Conservation (phyloP, 2,113 vertebrate species). For the Lepus timidus region DNA sequence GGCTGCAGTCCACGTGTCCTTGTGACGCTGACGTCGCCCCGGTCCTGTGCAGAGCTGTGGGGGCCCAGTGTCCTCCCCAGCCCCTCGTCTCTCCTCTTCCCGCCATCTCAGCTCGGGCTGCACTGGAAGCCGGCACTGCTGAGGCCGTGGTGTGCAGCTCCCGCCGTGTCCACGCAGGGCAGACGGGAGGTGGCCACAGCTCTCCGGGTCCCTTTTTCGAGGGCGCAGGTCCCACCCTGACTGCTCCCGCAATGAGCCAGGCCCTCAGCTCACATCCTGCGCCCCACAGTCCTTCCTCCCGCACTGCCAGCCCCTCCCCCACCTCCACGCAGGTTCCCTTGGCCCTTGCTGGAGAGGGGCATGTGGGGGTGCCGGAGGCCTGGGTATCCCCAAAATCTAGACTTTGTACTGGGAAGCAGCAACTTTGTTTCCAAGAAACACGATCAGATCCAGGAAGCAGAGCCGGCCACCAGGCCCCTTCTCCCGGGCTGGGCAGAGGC, state of each 20-base stretch:
- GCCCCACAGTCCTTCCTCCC: not conserved
- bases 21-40: no score
- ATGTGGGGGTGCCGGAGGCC: no score
- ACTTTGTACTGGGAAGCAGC: not conserved
- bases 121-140: no score
- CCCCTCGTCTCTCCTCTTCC: not conserved
- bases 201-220: no score
- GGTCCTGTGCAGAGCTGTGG: no score
- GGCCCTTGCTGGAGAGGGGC: not conserved
- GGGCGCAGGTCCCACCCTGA: no score
- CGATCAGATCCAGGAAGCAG: not conserved
- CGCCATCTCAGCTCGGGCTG: no score
- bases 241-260: no score
- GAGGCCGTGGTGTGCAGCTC: accelerated
- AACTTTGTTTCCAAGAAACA: not conserved
- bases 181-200: no score
- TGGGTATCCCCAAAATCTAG: not conserved
- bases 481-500: not conserved
- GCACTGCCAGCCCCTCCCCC: not conserved
- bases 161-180: no score
- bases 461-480: not conserved
- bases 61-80: not conserved
- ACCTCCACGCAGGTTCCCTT: not conserved
- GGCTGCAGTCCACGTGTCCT: not conserved
- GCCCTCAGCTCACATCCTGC: not conserved